phyloP scores from a whole-genome alignment of 2,888 invertebrate genomes.

The Xestia xanthographa region DNA sequence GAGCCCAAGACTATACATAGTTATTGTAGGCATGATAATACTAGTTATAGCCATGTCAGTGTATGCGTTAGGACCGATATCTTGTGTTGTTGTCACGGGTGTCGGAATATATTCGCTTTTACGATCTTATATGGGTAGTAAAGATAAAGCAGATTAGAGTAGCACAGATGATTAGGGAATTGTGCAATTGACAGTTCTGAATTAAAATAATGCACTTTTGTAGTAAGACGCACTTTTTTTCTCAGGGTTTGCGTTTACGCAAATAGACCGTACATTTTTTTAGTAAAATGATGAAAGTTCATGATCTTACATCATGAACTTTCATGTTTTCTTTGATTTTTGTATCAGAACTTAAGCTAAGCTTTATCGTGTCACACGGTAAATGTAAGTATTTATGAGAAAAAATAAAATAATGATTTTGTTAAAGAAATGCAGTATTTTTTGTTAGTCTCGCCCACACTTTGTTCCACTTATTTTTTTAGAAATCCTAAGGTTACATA shows the following conservation, averaged over 20 bases:
- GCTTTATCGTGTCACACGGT: not conserved
- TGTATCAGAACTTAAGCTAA: not conserved
- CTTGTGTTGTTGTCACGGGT: slow-evolving; percentile 70
- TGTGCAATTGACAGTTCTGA: not conserved
- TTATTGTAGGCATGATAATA: slow-evolving; percentile 73
- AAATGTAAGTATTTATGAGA: not conserved
- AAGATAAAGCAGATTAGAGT: slow-evolving; percentile 52
- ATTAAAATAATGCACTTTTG: slow-evolving; percentile 16
- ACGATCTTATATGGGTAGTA: slow-evolving; percentile 44
- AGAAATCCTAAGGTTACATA: not conserved
- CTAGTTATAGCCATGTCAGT: slow-evolving; percentile 75
- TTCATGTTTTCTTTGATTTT: not conserved
- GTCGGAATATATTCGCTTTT: slow-evolving; percentile 65
- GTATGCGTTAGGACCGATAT: slow-evolving; percentile 75
- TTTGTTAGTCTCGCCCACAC: not conserved
- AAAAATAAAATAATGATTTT: slow-evolving; percentile 20
- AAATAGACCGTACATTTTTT: not conserved
- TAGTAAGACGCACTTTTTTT: slow-evolving; percentile 2
- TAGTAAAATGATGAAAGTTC: not conserved
- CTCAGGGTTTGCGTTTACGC: not conserved
- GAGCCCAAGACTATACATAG: slow-evolving; percentile 68
- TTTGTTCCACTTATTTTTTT: not conserved
- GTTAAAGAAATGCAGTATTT: not conserved
- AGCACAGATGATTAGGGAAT: not conserved
- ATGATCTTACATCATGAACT: not conserved